Evolutionary conservation across 2,113 vertebrate genomes (phyloP).

Genomic region (Hydropotes inermis): DNA sequence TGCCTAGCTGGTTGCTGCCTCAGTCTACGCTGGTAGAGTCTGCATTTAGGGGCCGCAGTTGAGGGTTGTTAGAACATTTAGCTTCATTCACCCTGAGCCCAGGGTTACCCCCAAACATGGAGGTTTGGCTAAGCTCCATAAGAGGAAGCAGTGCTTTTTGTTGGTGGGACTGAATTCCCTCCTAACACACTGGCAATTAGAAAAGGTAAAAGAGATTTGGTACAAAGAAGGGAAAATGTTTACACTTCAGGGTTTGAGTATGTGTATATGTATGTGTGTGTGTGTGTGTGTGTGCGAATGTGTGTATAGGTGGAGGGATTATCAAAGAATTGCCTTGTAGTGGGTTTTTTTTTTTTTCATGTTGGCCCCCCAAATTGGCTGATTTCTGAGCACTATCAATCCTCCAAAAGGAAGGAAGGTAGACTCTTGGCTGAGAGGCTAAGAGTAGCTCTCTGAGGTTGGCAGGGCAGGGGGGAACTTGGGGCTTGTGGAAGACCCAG

Average conservation of each 20-base stretch:
- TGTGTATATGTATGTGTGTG: background rate
- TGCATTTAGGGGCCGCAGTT: background rate
- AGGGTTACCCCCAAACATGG: background rate
- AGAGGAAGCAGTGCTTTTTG: background rate
- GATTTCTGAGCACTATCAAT: background rate
- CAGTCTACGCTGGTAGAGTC: background rate
- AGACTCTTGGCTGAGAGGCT: background rate
- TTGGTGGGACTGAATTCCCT: background rate
- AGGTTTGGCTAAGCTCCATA: background rate
- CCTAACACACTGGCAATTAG: background rate
- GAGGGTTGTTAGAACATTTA: background rate
- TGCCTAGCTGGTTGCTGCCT: background rate
- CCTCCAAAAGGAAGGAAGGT: background rate
- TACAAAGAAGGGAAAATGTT: slow-evolving; percentile 12
- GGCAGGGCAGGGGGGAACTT: background rate
- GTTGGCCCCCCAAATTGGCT: background rate
- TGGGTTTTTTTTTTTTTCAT: background rate
- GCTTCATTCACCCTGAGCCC: background rate
- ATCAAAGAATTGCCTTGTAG: background rate
- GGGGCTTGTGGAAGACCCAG: background rate
- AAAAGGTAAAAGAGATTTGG: background rate
- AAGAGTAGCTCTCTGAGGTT: background rate
- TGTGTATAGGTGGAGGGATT: background rate
- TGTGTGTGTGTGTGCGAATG: background rate
- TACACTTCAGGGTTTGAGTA: background rate